These are phyloP conservation scores for Hypsibius dujardini DNA, from an alignment of 1,140 invertebrate genomes.

Conservation along the genomic window DNA sequence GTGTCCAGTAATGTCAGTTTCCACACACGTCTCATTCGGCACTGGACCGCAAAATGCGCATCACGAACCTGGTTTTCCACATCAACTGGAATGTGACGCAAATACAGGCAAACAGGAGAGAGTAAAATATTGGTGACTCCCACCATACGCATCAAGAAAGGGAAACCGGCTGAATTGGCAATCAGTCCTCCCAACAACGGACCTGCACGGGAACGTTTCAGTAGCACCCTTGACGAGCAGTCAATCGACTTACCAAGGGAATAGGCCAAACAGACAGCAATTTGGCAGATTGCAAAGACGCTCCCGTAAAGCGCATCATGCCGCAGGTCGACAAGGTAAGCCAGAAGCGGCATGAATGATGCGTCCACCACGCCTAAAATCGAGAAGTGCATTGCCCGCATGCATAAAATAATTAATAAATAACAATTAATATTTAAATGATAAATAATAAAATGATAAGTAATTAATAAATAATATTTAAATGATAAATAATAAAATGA, in stretches of 20 bases:
- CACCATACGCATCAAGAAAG: slow-evolving; percentile 48
- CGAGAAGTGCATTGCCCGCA: not conserved
- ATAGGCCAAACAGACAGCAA: slow-evolving; percentile 62
- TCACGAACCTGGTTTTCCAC: slow-evolving; percentile 4
- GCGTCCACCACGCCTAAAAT: slow-evolving; percentile 51
- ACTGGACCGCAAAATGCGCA: too few species aligned
- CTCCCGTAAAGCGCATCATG: slow-evolving; percentile 57
- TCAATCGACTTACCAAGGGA: slow-evolving; percentile 41
- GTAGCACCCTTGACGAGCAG: not conserved
- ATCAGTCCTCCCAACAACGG: slow-evolving; percentile 50
- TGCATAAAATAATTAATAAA: too few species aligned
- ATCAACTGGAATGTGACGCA: slow-evolving; percentile 25
- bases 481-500: too few species aligned
- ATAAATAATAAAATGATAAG: too few species aligned
- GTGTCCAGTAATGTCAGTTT: too few species aligned
- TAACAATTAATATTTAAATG: too few species aligned
- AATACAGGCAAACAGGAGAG: slow-evolving; percentile 41
- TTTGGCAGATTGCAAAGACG: slow-evolving; percentile 71
- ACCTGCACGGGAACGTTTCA: slow-evolving; percentile 34
- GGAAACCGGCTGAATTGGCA: slow-evolving; percentile 49
- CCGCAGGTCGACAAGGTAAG: slow-evolving; percentile 50
- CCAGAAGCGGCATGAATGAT: slow-evolving; percentile 53
- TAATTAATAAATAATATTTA: too few species aligned
- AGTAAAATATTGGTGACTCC: slow-evolving; percentile 50
- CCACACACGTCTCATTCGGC: too few species aligned